phyloP scores from a whole-genome alignment of 2,888 invertebrate species.

The Cephus pygmeus region DNA sequence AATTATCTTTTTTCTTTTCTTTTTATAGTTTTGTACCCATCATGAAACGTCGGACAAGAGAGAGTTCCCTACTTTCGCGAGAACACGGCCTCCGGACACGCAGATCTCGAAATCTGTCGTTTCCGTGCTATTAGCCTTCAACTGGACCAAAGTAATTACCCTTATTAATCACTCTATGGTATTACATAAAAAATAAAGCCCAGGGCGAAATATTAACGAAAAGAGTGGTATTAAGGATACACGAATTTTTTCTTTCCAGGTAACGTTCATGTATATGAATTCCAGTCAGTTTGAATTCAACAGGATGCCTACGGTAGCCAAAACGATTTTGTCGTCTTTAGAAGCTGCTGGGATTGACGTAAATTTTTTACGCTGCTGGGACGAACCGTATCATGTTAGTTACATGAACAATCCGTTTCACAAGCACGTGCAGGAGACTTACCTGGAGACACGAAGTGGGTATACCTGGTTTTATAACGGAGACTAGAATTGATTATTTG shows the following conservation, averaged over 20 bases:
- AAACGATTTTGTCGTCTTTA: conserved; percentile 80
- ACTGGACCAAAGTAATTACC: conserved; percentile 86
- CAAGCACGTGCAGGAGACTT: conserved; percentile 83
- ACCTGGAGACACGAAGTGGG: conserved; percentile 89
- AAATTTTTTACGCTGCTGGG: conserved; percentile 74
- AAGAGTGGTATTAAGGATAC: not conserved
- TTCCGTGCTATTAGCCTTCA: conserved; percentile 84
- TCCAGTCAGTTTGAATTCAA: conserved; percentile 81
- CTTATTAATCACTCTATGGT: not conserved
- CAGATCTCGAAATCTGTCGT: conserved; percentile 94
- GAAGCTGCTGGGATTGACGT: conserved; percentile 78
- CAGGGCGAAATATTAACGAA: not conserved
- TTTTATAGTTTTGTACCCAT: conserved; percentile 87
- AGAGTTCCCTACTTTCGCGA: conserved; percentile 89
- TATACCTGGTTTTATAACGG: conserved; percentile 30
- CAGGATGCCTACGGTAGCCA: conserved; percentile 74
- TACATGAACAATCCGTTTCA: conserved; percentile 88
- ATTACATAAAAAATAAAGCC: not conserved
- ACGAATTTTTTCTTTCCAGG: conserved; percentile 66
- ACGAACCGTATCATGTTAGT: conserved; percentile 82
- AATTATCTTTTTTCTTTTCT: conserved; percentile 27
- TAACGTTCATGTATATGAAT: conserved; percentile 85
- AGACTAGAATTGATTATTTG: not conserved
- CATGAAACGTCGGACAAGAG: conserved; percentile 89
- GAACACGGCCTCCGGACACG: conserved; percentile 92